Conservation (phyloP, 2,797 vertebrate genomes). For the Brachymystax lenok region DNA sequence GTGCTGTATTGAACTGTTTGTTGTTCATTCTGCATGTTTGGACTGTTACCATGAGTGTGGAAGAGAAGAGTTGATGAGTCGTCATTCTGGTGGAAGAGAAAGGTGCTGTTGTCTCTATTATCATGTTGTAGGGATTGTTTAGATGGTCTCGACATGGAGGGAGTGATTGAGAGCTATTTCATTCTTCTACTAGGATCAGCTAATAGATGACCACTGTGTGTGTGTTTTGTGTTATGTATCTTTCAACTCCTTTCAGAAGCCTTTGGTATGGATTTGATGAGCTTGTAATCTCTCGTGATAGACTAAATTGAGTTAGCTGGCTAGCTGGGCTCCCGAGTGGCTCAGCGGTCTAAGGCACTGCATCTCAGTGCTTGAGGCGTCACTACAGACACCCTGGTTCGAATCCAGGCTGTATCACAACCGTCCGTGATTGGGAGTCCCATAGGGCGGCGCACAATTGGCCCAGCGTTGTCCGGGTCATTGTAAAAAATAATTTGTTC, state of each 20-base stretch:
- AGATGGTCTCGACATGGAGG: neutral
- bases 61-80: neutral
- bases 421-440: no score
- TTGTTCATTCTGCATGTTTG: neutral
- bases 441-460: no score
- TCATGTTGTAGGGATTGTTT: neutral
- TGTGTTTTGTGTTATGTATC: neutral
- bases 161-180: neutral
- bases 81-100: neutral
- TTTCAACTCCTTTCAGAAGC: neutral
- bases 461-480: no score
- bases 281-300: neutral
- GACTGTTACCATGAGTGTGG: neutral
- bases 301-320: neutral
- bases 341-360: no score
- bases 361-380: no score
- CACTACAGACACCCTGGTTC: no score
- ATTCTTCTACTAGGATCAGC: neutral
- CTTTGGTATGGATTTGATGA: neutral
- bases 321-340: neutral
- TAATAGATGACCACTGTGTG: neutral
- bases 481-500: no score
- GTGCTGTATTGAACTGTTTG: neutral
- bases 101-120: no score
- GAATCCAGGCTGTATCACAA: no score